Conservation (phyloP, 2,888 invertebrate genomes). For the Stenodema calcarata region DNA sequence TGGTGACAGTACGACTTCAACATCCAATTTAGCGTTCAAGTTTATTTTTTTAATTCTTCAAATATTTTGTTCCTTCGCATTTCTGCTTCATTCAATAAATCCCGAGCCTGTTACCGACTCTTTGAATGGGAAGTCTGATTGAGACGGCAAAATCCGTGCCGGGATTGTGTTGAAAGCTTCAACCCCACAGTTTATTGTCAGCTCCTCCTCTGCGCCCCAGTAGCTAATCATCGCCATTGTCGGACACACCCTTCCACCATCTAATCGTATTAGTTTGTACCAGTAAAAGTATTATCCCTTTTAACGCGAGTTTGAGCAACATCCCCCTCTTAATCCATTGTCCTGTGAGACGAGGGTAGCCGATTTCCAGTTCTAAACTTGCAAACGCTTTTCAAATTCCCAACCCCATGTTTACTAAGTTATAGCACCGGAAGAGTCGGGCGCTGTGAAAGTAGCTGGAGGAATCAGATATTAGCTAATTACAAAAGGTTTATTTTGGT, state of each 20-base stretch:
- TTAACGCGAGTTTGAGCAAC: slow-evolving; percentile 31
- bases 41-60: neutral
- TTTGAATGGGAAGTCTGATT: slow-evolving; percentile 8
- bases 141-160: slow-evolving; percentile 4
- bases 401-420: slow-evolving; percentile 15
- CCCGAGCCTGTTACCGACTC: neutral
- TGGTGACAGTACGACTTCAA: too few species aligned
- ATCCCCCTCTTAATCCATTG: neutral
- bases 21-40: too few species aligned
- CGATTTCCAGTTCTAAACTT: neutral
- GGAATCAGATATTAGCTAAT: neutral
- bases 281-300: slow-evolving; percentile 34
- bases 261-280: slow-evolving; percentile 31
- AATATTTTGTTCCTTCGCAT: neutral
- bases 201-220: neutral
- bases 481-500: neutral
- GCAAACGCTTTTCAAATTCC: neutral
- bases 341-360: neutral
- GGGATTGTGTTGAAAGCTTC: slow-evolving; percentile 7
- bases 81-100: neutral
- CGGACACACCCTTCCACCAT: neutral
- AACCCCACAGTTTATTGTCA: neutral
- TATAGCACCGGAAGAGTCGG: neutral
- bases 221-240: slow-evolving; percentile 30
- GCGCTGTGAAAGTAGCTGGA: neutral